Base-by-base conservation (phyloP, 2,113 vertebrate species). In the Halichoeres trimaculatus region DNA sequence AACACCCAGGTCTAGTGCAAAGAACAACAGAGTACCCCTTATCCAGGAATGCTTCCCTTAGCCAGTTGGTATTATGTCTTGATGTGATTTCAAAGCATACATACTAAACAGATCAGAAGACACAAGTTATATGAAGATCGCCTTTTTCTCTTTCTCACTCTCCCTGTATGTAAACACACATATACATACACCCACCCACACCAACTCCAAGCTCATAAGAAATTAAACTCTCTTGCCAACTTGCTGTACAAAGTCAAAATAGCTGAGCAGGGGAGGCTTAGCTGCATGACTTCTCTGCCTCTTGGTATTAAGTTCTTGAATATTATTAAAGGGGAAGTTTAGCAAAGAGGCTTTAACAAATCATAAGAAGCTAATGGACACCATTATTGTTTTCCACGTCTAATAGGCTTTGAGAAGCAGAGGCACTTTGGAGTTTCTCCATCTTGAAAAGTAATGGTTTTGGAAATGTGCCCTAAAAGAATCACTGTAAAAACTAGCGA, bases 321-420 rank as follows among this genome's bases (percentile, higher is more conserved):
- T 87, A 64, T 84, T 74, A 89, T 92, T 92, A 89, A 90, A 90
- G 68, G 74, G 72, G 83, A 89, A 86, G 54, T 88, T 92, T 77
- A 76, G 68, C 52, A 85, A 92, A 90, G 80, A 90, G 86, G 87
- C 79, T 89, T 93, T 93, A 88, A 82, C 16, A 64, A 52, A 80
- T 50, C 61, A 35, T 84, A 88, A 91, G 78, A 72, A 68, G 67
- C 76, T 87, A 85, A 91, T 61, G 43, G 62, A 75, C 56, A 70
- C 24, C 10, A 38, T 82, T 71, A 86, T 81, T 78, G 72, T 90
- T 91, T 88, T 83, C 74, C 67, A 60, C 30, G 26, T 62, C 40
- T 89, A 90, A 93, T 88, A 85, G 11, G 70, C 59, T 91, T 91
- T 76, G 26, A 34, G 58, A 67, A 56, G 70, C 51, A 23, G 41